A percentile compares a stretch with the other conserved stretches of the same genome.
These are phyloP conservation scores for Maniola hyperantus DNA, from an alignment of 2,888 invertebrate genomes.

Conservation along the genomic window DNA sequence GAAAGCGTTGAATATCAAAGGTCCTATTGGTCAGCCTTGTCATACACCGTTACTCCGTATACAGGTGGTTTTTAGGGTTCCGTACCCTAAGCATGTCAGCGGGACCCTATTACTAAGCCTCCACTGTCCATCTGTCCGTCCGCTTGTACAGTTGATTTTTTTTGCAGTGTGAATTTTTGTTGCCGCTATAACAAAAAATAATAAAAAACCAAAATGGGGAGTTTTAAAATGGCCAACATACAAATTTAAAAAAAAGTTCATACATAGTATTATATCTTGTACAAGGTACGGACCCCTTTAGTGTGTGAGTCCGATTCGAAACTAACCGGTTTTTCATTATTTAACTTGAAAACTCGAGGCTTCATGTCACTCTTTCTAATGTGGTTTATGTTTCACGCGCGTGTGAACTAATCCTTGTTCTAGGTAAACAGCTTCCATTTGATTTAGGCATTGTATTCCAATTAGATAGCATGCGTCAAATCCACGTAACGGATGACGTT, in stretches of 20 bases:
- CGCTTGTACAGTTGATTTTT: too few species aligned
- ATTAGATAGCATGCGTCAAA: slow-evolving; percentile 16
- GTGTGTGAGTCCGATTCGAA: too few species aligned
- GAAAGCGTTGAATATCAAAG: not conserved
- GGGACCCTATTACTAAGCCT: too few species aligned
- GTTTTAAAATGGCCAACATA: too few species aligned
- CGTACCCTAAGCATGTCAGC: too few species aligned
- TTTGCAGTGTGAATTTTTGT: too few species aligned
- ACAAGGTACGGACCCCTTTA: too few species aligned
- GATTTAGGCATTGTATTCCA: slow-evolving; percentile 17
- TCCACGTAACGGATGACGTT: slow-evolving; percentile 17
- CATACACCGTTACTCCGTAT: not conserved
- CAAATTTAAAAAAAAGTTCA: too few species aligned
- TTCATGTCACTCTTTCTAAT: not conserved
- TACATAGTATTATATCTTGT: too few species aligned
- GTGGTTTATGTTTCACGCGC: not conserved
- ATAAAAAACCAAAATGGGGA: too few species aligned
- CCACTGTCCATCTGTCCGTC: too few species aligned
- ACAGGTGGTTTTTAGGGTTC: not conserved
- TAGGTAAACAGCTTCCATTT: slow-evolving; percentile 12
- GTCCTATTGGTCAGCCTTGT: not conserved
- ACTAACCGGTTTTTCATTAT: not conserved
- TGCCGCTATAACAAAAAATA: too few species aligned
- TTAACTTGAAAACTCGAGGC: not conserved
- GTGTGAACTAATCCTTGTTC: slow-evolving; percentile 10